Base-by-base conservation (phyloP, 2,113 vertebrate genomes). In the Rostratula benghalensis region DNA sequence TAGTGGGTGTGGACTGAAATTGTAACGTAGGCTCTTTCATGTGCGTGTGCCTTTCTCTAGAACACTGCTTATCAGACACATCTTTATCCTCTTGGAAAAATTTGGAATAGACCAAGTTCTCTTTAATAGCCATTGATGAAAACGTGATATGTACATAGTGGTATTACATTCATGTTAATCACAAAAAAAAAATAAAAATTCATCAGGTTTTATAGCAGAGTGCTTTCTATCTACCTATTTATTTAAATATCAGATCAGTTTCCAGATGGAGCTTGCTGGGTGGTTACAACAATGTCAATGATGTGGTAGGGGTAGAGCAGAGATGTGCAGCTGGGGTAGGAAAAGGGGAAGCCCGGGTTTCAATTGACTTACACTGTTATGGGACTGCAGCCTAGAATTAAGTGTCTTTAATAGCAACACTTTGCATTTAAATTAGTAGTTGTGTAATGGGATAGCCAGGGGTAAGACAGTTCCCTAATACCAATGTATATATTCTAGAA, bases 1-100 rank as follows among this genome's bases (percentile, higher is more conserved):
- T 93, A 92, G 85, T 83, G 95, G 92, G 93, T 96, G 94, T 93
- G 83, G 85, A 65, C 68, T 90, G 88, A 80, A 87, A 93, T 83
- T 56, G 79, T 87, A 91, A 76, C 90, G 91, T 80, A 13, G 82
- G 54, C 9, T 53, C 65, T 83, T 89, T 77, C 83, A 50, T 90
- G 67, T 90, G 50, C 45, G 1, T 59, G 15, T 90, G n/a, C 82
- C 67, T 95, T 64, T 89, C 67, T 77, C 59, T 63, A 53, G 68
- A 94, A 25, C 10, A 4, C 39, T 75, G 71, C 50, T 83, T 65
- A n/a, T 83, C 79, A 75, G 27, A 74, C 54, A 43, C 30, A 76
- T 81, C 92, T 92, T 65, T 46, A 1, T 83, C 59, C 65, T 78
- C 61, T 39, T 80, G 82, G 37, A 79, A 18, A 19, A 60, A 43